phyloP scores from a whole-genome alignment of 2,888 invertebrate genomes.

The Tipula unca region DNA sequence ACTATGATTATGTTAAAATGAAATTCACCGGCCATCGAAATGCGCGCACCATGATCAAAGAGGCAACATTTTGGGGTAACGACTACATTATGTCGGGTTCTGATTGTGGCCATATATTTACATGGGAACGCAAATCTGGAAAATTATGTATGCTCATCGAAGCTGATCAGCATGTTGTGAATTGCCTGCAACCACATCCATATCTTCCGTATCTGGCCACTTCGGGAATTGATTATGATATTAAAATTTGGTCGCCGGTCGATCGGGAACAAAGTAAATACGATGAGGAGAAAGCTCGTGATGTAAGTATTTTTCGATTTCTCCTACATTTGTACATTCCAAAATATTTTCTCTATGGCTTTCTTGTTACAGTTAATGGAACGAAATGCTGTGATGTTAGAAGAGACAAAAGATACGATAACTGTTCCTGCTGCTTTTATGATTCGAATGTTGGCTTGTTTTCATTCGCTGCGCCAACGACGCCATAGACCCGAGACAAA shows the following conservation, averaged over 20 bases:
- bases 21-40: slow-evolving; percentile 73
- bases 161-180: slow-evolving; percentile 75
- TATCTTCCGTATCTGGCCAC: slow-evolving; percentile 65
- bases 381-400: slow-evolving; percentile 73
- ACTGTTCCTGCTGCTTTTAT: slow-evolving; percentile 82
- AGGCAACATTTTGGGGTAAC: slow-evolving; percentile 77
- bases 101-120: slow-evolving; percentile 79
- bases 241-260: slow-evolving; percentile 75
- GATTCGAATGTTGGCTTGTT: slow-evolving; percentile 64
- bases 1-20: slow-evolving; percentile 48
- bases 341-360: background rate
- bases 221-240: slow-evolving; percentile 82
- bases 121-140: slow-evolving; percentile 66
- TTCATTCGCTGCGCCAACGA: slow-evolving; percentile 51
- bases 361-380: slow-evolving; percentile 52
- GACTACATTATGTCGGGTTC: slow-evolving; percentile 78
- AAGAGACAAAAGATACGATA: slow-evolving; percentile 78
- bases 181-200: slow-evolving; percentile 79
- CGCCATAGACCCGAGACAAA: slow-evolving; percentile 29
- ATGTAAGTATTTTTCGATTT: slow-evolving; percentile 43
- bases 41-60: slow-evolving; percentile 73
- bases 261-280: slow-evolving; percentile 44
- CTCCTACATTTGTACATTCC: no score
- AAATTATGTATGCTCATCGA: slow-evolving; percentile 64
- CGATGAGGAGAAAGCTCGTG: slow-evolving; percentile 53